Base-by-base conservation (phyloP, 2,888 invertebrate genomes). In the Oasisia sp. region DNA sequence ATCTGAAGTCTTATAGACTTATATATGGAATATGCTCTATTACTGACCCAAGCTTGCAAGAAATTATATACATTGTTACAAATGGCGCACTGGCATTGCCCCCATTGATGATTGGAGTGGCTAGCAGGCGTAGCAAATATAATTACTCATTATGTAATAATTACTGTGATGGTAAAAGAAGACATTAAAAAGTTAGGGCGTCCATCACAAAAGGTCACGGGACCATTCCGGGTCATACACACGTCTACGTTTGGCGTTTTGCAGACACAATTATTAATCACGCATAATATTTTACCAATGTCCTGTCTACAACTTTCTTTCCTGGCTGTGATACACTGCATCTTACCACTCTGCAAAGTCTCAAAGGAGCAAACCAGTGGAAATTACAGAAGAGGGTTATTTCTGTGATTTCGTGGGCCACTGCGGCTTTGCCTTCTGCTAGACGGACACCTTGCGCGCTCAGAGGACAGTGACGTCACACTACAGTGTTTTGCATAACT, bases 401-500 rank as follows among this genome's bases (percentile, higher is more conserved):
- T 74, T 74, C 74, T 3, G 74, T 1, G 27, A 74, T 74, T 74
- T 27, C 74, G 74, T 74, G 74, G 74, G 74, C 27, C 27, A 74
- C 74, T 74, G 74, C 74, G 74, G 74, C 74, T 74, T 74, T 74
- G 74, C 74, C 74, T 74, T 74, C 74, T 74, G 74, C 74, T 74
- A 74, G 74, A 74, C 74, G 27, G 74, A 74, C 74, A 74, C 74
- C 74, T 74, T 74, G 74, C 7, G 74, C 74, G 74, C 74, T 74
- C 74, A 74, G 74, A 74, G n/a, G 74, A 19, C 74, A n/a, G 27
- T 74, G 74, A 74, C 74, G 74, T 74, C 74, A 74, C 74, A 74
- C 27, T 74, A 74, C 74, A 74, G 74, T 27, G 74, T 27, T 19
- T 74, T 74, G 74, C 27, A 74, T 27, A 74, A 74, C 19, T 19